phyloP scores from a whole-genome alignment of 1,140 invertebrate genomes.

The Coelopa frigida region DNA sequence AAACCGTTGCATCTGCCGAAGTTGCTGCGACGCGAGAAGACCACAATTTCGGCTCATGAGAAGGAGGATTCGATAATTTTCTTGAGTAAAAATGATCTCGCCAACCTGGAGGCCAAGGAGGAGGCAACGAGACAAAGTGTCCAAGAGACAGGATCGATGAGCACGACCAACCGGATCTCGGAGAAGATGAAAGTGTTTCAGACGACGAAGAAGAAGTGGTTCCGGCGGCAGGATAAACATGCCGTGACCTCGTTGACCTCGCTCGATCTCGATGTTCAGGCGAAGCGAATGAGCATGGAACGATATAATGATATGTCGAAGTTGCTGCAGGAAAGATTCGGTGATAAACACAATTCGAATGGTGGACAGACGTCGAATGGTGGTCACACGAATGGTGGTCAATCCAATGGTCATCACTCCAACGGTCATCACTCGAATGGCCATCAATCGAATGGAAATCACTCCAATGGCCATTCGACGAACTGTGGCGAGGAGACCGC shows the following conservation, averaged over 20 bases:
- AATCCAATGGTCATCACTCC: slow-evolving; percentile 26
- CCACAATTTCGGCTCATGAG: slow-evolving; percentile 49
- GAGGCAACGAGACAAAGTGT: slow-evolving; percentile 19
- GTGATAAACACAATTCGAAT: slow-evolving; percentile 25
- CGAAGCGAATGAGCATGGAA: slow-evolving; percentile 48
- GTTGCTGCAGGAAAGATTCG: slow-evolving; percentile 52
- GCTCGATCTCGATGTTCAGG: slow-evolving; percentile 36
- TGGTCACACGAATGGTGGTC: slow-evolving; percentile 22
- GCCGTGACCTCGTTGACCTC: slow-evolving; percentile 37
- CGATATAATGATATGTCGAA: slow-evolving; percentile 56
- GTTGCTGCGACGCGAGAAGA: slow-evolving; percentile 49
- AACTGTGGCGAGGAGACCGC: no score
- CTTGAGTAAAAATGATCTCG: slow-evolving; percentile 54
- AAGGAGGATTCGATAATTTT: slow-evolving; percentile 57
- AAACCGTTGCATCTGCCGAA: slow-evolving; percentile 49
- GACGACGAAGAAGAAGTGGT: slow-evolving; percentile 53
- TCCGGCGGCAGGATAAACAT: slow-evolving; percentile 49
- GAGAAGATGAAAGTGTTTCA: slow-evolving; percentile 56
- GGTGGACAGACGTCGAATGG: slow-evolving; percentile 17
- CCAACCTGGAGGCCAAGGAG: slow-evolving; percentile 47
- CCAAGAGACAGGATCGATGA: no score
- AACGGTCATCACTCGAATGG: no score
- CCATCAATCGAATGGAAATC: neutral
- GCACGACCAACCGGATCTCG: slow-evolving; percentile 27
- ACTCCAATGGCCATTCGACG: neutral